Evolutionary conservation across 2,797 vertebrate genomes (phyloP).

Genomic region (Pristis pectinata): DNA sequence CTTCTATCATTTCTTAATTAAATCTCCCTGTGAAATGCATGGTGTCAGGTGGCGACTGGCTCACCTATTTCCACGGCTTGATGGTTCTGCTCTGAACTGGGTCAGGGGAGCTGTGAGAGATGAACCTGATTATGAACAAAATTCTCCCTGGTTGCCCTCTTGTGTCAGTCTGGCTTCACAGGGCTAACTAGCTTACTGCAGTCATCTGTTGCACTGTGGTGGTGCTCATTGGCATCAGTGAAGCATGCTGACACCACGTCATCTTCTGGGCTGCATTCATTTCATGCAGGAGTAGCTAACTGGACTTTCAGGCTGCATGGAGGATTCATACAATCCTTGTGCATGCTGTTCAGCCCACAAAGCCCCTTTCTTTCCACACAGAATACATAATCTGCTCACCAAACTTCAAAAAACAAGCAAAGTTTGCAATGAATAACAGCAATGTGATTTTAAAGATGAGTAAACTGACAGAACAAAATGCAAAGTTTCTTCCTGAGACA

Average conservation of each 20-base stretch:
- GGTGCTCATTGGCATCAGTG: background rate
- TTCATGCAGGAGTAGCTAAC: no score
- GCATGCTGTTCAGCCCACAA: background rate
- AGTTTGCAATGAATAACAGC: background rate
- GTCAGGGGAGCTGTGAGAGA: background rate
- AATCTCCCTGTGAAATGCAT: background rate
- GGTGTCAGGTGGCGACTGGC: background rate
- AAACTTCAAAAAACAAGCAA: background rate
- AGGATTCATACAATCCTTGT: no score
- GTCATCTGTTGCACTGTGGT: background rate
- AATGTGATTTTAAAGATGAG: background rate
- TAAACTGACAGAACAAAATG: background rate
- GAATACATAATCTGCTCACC: background rate
- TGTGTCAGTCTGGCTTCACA: background rate
- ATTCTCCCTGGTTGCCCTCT: background rate
- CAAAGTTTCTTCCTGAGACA: background rate
- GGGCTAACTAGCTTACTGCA: background rate
- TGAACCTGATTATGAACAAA: background rate
- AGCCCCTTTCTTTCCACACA: background rate
- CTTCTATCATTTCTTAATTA: background rate
- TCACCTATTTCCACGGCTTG: background rate
- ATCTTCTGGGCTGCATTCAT: background rate
- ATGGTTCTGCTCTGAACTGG: background rate
- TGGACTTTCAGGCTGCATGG: no score
- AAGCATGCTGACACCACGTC: no score